Conservation (phyloP, 2,113 vertebrate genomes). For the Nicator chloris region DNA sequence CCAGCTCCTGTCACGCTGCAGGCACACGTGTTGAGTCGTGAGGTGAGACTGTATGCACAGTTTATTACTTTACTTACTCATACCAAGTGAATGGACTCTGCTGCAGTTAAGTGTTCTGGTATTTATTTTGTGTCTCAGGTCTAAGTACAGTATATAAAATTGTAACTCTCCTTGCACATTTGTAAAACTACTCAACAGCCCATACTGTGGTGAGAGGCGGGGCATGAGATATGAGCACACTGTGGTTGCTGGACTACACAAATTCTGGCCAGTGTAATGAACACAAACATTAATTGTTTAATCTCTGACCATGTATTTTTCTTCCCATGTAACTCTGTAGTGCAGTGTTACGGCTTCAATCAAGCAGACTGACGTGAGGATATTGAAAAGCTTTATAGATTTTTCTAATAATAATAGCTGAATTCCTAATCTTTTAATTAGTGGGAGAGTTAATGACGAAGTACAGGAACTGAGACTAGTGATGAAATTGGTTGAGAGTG, state of each 20-base stretch:
- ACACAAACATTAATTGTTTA: background rate
- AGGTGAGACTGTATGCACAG: constrained; percentile 72
- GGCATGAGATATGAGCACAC: background rate
- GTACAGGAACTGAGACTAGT: background rate
- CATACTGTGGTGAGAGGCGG: background rate
- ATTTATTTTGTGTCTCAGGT: background rate
- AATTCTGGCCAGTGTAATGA: background rate
- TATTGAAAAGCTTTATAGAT: background rate
- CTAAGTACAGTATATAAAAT: background rate
- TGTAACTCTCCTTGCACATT: background rate
- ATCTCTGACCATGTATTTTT: background rate
- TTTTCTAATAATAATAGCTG: background rate
- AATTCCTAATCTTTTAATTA: background rate
- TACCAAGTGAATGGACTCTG: background rate
- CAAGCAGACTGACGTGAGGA: background rate
- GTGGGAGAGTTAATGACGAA: background rate
- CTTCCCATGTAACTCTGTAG: background rate
- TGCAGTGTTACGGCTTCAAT: background rate
- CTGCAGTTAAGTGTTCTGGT: background rate
- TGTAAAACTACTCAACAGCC: background rate
- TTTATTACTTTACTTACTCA: background rate
- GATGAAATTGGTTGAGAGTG: background rate
- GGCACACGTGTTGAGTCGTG: constrained; percentile 73
- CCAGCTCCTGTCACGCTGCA: constrained; percentile 71
- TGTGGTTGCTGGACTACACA: background rate